Base-by-base conservation (phyloP, 2,888 invertebrate genomes). In the Exocentrus adspersus region DNA sequence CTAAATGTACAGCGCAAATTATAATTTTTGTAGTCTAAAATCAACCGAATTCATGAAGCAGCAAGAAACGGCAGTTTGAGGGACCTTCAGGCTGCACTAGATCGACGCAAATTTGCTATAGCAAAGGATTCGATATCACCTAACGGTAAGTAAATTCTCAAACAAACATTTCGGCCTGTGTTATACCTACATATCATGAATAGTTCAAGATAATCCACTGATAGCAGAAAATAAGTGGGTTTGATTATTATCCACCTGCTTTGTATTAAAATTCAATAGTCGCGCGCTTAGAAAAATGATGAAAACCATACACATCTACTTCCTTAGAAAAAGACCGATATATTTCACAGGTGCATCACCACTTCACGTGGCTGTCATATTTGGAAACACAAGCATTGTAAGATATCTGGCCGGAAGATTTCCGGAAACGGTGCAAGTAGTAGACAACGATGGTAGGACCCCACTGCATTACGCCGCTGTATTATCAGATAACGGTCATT, bases 71-170 rank as follows among this genome's bases (percentile, higher is more conserved):
- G 97, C 2, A 92, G 91, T 77, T 85, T 97, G 69, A 85, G 92
- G 73, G 92, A 94, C 73, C 85, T 97, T 58, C 95, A 95, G 82
- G 89, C 92, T 72, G 90, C 94, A 0, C 82, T 95, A 75, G 94
- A 97, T 82, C 85, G 96, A 71, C 90, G 95, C 78, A 94, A 95
- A 87, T 93, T 97, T 79, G 95, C 95, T 1, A 89, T 94, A 65
- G 95, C 96, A 16, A 89, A 92, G 73, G 94, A 97, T 81, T 89
- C 91, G 64, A 86, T 89, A 70, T 92, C 93, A n/a, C 89, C 92
- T 0, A 89, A 92, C 58, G 75, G 70, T 70, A 59, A 48, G 16
- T 7, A 16, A 24, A 24, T 24, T 24, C n/a, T n/a, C n/a, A n/a
- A n/a, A n/a, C n/a, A n/a, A n/a, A n/a, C n/a, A n/a, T n/a, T n/a